phyloP scores from a whole-genome alignment of 2,113 vertebrate genomes.

The Hemicordylus capensis region DNA sequence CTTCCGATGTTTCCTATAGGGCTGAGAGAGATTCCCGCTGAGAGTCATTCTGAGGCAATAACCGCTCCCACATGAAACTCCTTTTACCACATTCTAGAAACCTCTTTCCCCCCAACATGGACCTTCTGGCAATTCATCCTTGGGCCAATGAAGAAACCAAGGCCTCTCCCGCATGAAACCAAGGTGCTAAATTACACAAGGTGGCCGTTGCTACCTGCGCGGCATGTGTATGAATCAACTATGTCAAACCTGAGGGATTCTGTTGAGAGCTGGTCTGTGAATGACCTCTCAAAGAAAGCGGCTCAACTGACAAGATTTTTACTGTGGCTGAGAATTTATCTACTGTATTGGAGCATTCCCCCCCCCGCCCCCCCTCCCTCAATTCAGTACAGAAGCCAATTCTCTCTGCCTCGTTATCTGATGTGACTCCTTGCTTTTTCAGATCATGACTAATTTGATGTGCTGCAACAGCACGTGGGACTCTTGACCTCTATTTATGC shows the following conservation, averaged over 20 bases:
- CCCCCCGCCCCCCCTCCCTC: too few species aligned
- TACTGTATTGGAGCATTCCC: background rate
- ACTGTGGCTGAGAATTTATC: background rate
- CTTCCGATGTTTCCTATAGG: too few species aligned
- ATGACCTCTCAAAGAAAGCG: background rate
- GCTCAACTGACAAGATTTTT: background rate
- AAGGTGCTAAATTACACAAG: background rate
- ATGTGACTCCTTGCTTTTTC: background rate
- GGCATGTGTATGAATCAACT: background rate
- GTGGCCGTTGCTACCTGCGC: background rate
- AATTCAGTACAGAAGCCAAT: background rate
- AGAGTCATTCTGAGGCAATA: background rate
- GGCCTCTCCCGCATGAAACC: background rate
- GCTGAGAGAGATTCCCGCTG: too few species aligned
- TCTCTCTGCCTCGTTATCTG: background rate
- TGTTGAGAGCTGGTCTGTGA: too few species aligned
- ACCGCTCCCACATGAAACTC: background rate
- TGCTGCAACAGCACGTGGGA: constrained; percentile 49
- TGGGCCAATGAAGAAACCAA: background rate
- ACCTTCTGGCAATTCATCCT: background rate
- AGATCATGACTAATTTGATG: constrained; percentile 9
- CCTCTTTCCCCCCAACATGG: background rate
- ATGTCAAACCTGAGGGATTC: background rate
- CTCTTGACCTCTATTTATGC: constrained; percentile 31
- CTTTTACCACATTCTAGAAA: background rate